phyloP scores from a whole-genome alignment of 1,140 invertebrate genomes.

The Drosophila varians region DNA sequence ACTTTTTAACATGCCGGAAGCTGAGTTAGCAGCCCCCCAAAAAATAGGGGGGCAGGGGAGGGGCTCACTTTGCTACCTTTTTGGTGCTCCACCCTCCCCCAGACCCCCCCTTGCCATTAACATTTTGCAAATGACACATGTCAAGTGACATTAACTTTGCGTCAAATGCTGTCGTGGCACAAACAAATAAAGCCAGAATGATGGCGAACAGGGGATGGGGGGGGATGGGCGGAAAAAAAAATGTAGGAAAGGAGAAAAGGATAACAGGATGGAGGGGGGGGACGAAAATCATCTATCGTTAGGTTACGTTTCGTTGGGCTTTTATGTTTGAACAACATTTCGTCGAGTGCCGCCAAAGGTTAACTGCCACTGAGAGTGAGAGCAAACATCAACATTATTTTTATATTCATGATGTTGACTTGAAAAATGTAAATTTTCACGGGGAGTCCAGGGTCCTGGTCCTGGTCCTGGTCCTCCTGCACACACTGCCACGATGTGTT shows the following conservation, averaged over 20 bases:
- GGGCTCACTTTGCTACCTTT: slow-evolving; percentile 67
- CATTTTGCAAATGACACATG: slow-evolving; percentile 82
- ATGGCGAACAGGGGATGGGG: too few relatives aligned
- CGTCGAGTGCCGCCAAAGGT: slow-evolving; percentile 48
- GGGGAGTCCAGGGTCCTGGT: too few relatives aligned
- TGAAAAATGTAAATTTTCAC: background rate
- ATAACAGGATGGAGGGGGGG: slow-evolving; percentile 6
- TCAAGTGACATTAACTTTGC: slow-evolving; percentile 82
- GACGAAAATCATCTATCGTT: slow-evolving; percentile 60
- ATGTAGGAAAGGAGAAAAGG: background rate
- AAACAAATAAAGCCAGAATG: slow-evolving; percentile 69
- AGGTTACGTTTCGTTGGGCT: slow-evolving; percentile 78
- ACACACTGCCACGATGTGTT: slow-evolving; percentile 17
- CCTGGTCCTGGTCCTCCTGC: too few relatives aligned
- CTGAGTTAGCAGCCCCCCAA: slow-evolving; percentile 73
- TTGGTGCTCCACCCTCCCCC: background rate
- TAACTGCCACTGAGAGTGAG: slow-evolving; percentile 57
- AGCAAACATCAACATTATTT: slow-evolving; percentile 80
- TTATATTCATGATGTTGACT: slow-evolving; percentile 73
- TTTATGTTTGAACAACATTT: slow-evolving; percentile 79
- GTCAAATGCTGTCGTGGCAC: slow-evolving; percentile 73
- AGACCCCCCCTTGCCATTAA: slow-evolving; percentile 1
- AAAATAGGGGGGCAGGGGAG: slow-evolving; percentile 4
- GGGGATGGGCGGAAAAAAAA: slow-evolving; percentile 5
- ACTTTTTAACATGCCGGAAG: slow-evolving; percentile 82